These are phyloP conservation scores for Apeltes quadracus DNA, from an alignment of 2,113 vertebrate species.

Conservation along the genomic window DNA sequence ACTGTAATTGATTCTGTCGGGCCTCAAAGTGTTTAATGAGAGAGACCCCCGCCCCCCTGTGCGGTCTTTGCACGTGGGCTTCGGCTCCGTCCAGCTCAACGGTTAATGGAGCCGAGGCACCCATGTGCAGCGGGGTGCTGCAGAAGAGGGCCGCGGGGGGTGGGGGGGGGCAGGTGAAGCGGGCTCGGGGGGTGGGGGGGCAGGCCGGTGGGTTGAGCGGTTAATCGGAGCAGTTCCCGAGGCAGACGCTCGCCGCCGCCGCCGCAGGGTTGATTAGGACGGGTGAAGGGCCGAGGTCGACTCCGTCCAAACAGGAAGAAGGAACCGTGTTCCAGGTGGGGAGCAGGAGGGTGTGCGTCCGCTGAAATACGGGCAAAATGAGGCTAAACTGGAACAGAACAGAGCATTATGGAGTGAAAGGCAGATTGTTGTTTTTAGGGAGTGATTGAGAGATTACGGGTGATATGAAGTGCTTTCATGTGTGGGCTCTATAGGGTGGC, in stretches of 20 bases:
- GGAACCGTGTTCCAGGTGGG: background rate
- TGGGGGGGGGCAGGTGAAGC: slow-evolving; percentile 6
- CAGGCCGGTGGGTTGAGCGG: slow-evolving; percentile 20
- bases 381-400: background rate
- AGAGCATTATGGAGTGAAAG: slow-evolving; percentile 13
- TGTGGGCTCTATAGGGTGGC: background rate
- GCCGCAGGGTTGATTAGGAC: slow-evolving; percentile 54
- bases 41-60: slow-evolving; percentile 1
- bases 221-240: slow-evolving; percentile 51
- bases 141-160: background rate
- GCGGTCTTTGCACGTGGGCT: slow-evolving; percentile 10
- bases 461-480: slow-evolving; percentile 22
- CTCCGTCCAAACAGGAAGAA: slow-evolving; percentile 34
- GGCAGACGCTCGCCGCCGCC: slow-evolving; percentile 41
- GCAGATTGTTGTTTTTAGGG: slow-evolving; percentile 24
- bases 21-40: slow-evolving; percentile 75
- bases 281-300: slow-evolving; percentile 52
- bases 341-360: background rate
- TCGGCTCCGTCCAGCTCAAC: slow-evolving; percentile 39
- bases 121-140: slow-evolving; percentile 45
- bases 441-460: slow-evolving; percentile 1
- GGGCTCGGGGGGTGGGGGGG: background rate
- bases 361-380: background rate
- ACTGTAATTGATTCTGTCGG: slow-evolving; percentile 77
- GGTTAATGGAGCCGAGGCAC: slow-evolving; percentile 49